Conservation (phyloP, 2,797 vertebrate species). For the Tiaroga cobitis region DNA sequence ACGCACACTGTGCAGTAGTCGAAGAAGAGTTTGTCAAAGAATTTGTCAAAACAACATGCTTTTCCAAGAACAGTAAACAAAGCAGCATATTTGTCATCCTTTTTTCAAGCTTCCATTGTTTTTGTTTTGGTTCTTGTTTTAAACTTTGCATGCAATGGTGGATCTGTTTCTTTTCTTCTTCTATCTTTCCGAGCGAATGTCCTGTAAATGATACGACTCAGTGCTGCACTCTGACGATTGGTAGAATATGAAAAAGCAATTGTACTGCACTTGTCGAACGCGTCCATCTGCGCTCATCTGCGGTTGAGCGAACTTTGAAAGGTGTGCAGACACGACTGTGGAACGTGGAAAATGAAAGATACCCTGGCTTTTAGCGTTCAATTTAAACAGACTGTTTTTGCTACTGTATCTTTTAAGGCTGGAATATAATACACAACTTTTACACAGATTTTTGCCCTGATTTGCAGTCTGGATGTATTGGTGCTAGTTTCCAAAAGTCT, state of each 20-base stretch:
- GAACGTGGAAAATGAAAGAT: neutral
- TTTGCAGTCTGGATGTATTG: neutral
- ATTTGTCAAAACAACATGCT: neutral
- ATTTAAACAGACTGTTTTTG: neutral
- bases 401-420: too few relatives aligned
- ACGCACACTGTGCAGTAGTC: neutral
- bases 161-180: neutral
- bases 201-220: neutral
- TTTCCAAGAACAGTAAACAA: neutral
- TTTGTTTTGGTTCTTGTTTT: neutral
- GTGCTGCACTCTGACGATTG: neutral
- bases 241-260: neutral
- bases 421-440: neutral
- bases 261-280: neutral
- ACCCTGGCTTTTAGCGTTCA: neutral
- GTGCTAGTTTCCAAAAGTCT: neutral
- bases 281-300: neutral
- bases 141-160: neutral
- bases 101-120: neutral
- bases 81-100: neutral
- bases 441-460: neutral
- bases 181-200: neutral
- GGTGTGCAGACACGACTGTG: neutral
- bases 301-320: neutral
- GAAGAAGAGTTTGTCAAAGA: neutral